These are phyloP conservation scores for Acleris literana DNA, from an alignment of 2,888 invertebrate genomes.

Conservation along the genomic window DNA sequence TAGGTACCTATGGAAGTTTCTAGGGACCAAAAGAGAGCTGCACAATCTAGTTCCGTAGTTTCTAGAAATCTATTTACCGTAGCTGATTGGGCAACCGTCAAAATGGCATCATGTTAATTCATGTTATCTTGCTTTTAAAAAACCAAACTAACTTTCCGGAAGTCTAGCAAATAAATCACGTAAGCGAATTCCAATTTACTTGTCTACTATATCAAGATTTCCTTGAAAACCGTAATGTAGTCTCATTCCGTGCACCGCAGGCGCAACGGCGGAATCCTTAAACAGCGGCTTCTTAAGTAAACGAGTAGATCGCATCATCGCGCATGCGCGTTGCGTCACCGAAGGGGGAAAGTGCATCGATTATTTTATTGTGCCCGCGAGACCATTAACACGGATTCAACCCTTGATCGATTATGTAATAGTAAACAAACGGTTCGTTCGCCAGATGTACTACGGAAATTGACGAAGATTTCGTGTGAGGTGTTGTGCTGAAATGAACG, in stretches of 20 bases:
- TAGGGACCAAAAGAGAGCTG: too few species aligned
- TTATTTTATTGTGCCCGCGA: conserved; percentile 47
- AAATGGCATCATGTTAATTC: too few species aligned
- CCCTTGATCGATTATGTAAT: conserved; percentile 26
- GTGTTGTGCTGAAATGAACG: neutral
- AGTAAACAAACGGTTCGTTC: neutral
- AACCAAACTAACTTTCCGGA: too few species aligned
- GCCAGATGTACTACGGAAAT: too few species aligned
- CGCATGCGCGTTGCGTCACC: conserved; percentile 64
- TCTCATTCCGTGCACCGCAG: conserved; percentile 10
- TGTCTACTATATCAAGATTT: conserved; percentile 8
- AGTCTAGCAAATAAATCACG: too few species aligned
- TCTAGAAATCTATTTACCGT: too few species aligned
- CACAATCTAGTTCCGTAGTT: too few species aligned
- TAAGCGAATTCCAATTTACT: neutral
- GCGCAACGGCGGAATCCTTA: conserved; percentile 56
- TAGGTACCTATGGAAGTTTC: too few species aligned
- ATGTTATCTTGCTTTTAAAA: too few species aligned
- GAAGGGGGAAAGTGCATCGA: conserved; percentile 70
- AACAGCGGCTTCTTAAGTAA: conserved; percentile 61
- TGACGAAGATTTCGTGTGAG: too few species aligned
- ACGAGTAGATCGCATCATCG: conserved; percentile 66
- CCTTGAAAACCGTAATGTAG: conserved; percentile 7
- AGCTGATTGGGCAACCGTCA: too few species aligned
- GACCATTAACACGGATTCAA: conserved; percentile 29